These are phyloP conservation scores for Melipona beecheii DNA, from an alignment of 2,888 invertebrate species.

Conservation along the genomic window DNA sequence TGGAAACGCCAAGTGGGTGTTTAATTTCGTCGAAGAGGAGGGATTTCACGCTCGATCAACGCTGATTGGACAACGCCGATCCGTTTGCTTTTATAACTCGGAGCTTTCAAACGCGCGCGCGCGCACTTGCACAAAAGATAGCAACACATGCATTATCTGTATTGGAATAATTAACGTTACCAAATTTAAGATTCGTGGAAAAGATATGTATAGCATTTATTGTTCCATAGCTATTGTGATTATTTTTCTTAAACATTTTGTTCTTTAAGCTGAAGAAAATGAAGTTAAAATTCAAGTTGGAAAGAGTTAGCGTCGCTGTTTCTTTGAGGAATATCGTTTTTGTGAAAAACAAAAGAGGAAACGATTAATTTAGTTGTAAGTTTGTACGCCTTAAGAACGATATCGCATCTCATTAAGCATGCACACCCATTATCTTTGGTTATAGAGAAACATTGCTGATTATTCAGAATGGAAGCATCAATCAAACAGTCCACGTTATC, in stretches of 20 bases:
- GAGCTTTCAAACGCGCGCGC: constrained; percentile 15
- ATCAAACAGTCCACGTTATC: constrained; percentile 46
- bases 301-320: not conserved
- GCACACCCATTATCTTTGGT: constrained; percentile 49
- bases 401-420: constrained; percentile 62
- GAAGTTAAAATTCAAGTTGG: not conserved
- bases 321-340: constrained; percentile 23
- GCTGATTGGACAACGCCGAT: constrained; percentile 63
- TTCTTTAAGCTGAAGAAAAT: not conserved
- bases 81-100: constrained; percentile 59
- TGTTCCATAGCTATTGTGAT: not conserved
- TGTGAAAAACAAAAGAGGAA: constrained; percentile 52
- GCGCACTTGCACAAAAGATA: constrained; percentile 1
- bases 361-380: constrained; percentile 55
- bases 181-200: not conserved
- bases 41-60: constrained; percentile 70
- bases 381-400: constrained; percentile 42
- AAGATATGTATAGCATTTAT: not conserved
- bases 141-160: not conserved
- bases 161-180: not conserved
- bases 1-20: constrained; percentile 63
- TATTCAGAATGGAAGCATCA: constrained; percentile 59
- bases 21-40: constrained; percentile 68
- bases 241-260: not conserved
- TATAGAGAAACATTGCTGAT: constrained; percentile 53